Base-by-base conservation (phyloP, 2,888 invertebrate species). In the Lochmaea crataegi region DNA sequence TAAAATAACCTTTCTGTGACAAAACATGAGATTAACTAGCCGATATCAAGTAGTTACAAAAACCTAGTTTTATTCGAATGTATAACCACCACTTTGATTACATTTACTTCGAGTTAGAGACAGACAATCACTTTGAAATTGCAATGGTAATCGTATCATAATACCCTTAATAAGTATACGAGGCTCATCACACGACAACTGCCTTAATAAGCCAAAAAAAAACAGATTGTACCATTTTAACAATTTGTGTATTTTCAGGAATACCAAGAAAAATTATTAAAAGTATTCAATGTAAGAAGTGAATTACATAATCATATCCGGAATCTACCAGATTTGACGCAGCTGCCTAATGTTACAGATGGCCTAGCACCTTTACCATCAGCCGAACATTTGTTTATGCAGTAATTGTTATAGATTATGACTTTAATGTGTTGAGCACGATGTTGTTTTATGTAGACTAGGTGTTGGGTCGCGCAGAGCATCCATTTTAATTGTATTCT, bases 291-390 rank as follows among this genome's bases (percentile, higher is more conserved):
- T 64, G 95, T 98, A 16, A 91, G 96, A 83, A 91, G 94, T 64
- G 97, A 98, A 87, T 92, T 98, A 38, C 94, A 94, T 85, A 95
- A 96, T 14, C 98, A 98, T 88, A 92, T 98, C 82, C 94, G 96
- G 77, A 97, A 95, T 86, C 89, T 98, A 78, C 98, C 98, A 0
- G 98, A 98, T 86, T 90, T 98, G 77, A 96, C 95, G 0, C 93
- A 96, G 77, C 87, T 98, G 69, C 98, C 98, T 0, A 96, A 96
- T 83, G 96, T 97, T 1, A 96, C 96, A 0, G 96, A 96, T 22
- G 96, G 96, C 10, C 88, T 98, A 53, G 96, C 96, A 45, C 98
- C 98, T 0, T 88, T 98, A 77, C 98, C 98, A 51, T 97, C 97
- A 4, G 97, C 97, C 51, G 97, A 97, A 2, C 97, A 98, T 88